Evolutionary conservation across 2,888 invertebrate species (phyloP), one percentile per base, ranked within the genome.

Genomic region (Pheosia tremula): DNA sequence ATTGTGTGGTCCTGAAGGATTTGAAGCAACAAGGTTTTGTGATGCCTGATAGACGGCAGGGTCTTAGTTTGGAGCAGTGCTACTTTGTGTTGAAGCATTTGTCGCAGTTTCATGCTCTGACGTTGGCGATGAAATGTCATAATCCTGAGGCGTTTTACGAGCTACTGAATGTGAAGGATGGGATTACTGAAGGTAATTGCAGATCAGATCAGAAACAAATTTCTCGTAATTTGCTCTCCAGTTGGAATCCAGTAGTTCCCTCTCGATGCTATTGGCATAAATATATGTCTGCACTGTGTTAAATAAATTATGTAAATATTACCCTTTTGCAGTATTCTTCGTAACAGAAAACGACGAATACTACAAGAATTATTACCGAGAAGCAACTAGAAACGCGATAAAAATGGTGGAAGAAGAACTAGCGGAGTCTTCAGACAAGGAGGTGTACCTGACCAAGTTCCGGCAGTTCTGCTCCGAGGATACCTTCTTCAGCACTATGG

Each of bases 401-500:
- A 88, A 93, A 11, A 96, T 96, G 96, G 96, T 96, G 4, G 90
- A 88, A 62, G 86, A 91, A 52, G 90, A 87, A 57, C 79, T 93
- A 0, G 80, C 90, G 5, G 82, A 81, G 4, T 77, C 83, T 0
- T 84, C 91, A 54, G 88, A 90, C 10, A 93, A 93, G 64, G 88
- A 93, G 1, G 87, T 93, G 65, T 95, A 96, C 68, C 83, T 96
- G 79, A 88, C 86, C 6, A 95, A 95, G 75, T 93, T 96, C 68
- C 88, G 87, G 45, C 88, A 90, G 56, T 96, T 96, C 79, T 94
- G 96, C 57, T 93, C 93, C 50, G 95, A 95, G 72, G 94, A 95
- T 0, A 94, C 94, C 1, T 96, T 96, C 82, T 96, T 96, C 80
- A 92, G 93, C 7, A 94, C 94, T 41, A 96, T 96, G 96, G 94